These are phyloP conservation scores for Trypoxylus dichotomus DNA, from an alignment of 1,140 invertebrate genomes.

Conservation along the genomic window DNA sequence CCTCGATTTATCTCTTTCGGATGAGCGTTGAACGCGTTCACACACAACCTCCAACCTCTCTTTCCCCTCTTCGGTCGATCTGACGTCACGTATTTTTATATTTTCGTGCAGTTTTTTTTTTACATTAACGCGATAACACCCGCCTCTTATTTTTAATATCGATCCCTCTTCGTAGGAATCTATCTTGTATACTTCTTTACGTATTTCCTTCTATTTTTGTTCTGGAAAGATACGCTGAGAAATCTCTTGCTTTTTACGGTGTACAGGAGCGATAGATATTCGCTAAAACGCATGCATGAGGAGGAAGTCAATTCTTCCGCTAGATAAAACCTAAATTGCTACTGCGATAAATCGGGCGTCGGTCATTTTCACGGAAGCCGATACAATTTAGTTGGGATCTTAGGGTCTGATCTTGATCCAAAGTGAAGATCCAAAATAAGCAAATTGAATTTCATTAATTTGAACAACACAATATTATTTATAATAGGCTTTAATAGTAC, in stretches of 20 bases:
- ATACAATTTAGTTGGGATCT: background rate
- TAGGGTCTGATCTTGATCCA: too few relatives aligned
- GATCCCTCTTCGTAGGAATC: background rate
- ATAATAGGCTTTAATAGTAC: too few relatives aligned
- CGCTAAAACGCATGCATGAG: background rate
- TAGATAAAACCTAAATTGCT: background rate
- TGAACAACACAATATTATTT: too few relatives aligned
- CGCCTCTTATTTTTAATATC: background rate
- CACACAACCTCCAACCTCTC: background rate
- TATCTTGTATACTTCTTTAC: background rate
- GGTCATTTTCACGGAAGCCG: background rate
- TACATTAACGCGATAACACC: background rate
- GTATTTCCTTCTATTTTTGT: background rate
- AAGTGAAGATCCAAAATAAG: too few relatives aligned
- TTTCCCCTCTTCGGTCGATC: background rate
- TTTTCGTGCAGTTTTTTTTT: background rate
- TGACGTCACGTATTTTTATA: background rate
- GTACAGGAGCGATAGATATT: background rate
- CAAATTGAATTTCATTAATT: too few relatives aligned
- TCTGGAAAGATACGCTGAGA: background rate
- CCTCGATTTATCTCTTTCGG: conserved; percentile 34
- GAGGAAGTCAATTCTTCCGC: background rate
- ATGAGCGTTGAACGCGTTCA: background rate
- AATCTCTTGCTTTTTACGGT: background rate
- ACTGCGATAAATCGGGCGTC: background rate